These are phyloP conservation scores for Aelia acuminata DNA, from an alignment of 2,888 invertebrate species.

Conservation along the genomic window DNA sequence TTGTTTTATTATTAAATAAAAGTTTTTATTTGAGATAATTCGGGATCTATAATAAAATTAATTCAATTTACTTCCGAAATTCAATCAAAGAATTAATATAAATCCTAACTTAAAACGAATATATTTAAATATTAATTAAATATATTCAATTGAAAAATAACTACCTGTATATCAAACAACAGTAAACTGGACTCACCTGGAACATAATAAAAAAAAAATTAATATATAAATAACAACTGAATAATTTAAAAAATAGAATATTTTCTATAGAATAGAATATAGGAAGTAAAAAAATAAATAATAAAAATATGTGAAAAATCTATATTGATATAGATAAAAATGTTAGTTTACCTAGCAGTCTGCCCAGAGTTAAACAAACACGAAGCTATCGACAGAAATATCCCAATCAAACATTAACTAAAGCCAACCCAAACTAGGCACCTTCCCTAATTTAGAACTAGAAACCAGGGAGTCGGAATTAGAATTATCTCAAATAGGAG, in stretches of 20 bases:
- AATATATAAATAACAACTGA: not conserved
- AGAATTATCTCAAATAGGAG: not conserved
- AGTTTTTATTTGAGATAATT: no score
- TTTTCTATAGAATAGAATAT: no score
- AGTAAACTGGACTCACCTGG: not conserved
- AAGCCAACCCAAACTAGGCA: not conserved
- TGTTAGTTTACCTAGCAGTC: not conserved
- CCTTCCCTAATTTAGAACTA: not conserved
- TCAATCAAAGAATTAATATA: no score
- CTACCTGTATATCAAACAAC: not conserved
- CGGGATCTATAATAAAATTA: no score
- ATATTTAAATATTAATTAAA: not conserved
- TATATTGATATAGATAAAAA: not conserved
- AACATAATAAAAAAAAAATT: not conserved
- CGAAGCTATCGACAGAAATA: not conserved
- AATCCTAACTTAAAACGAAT: no score
- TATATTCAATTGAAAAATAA: not conserved
- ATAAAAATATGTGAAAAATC: not conserved
- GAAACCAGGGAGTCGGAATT: not conserved
- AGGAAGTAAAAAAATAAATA: no score
- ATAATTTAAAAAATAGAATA: no score
- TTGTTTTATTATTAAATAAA: no score
- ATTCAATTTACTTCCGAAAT: no score
- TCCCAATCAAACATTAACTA: not conserved
- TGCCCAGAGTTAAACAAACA: not conserved